Conservation (phyloP, 1,140 invertebrate genomes). For the Dendrolimus punctatus region DNA sequence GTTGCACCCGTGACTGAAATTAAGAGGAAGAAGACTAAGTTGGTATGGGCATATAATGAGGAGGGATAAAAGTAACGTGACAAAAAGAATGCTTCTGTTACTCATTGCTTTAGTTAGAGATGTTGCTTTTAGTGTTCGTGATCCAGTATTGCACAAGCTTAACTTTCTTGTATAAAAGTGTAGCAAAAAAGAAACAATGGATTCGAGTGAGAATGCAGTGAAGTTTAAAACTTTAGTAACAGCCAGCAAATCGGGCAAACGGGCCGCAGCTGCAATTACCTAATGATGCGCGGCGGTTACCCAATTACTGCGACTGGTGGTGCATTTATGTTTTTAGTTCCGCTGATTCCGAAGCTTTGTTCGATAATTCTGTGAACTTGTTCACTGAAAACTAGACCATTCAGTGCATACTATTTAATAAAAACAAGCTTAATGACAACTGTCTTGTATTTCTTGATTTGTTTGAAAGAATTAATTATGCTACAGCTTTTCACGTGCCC, state of each 20-base stretch:
- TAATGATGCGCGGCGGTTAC: conserved; percentile 57
- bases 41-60: no score
- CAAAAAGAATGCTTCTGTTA: no score
- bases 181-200: not conserved
- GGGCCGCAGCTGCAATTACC: conserved; percentile 50
- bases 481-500: not conserved
- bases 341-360: conserved; percentile 26
- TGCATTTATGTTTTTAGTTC: conserved; percentile 52
- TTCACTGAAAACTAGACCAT: conserved; percentile 11
- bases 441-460: no score
- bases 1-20: no score
- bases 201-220: conserved; percentile 5
- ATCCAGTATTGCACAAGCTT: no score
- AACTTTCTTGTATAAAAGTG: not conserved
- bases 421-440: not conserved
- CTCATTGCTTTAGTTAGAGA: no score
- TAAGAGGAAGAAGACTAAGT: no score
- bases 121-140: no score
- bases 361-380: conserved; percentile 20
- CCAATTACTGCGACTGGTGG: conserved; percentile 49
- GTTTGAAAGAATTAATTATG: no score
- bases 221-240: conserved; percentile 3
- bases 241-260: conserved; percentile 15
- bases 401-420: not conserved
- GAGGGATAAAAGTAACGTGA: no score